Conservation (phyloP, 1,140 invertebrate genomes). For the Copidosoma floridanum region DNA sequence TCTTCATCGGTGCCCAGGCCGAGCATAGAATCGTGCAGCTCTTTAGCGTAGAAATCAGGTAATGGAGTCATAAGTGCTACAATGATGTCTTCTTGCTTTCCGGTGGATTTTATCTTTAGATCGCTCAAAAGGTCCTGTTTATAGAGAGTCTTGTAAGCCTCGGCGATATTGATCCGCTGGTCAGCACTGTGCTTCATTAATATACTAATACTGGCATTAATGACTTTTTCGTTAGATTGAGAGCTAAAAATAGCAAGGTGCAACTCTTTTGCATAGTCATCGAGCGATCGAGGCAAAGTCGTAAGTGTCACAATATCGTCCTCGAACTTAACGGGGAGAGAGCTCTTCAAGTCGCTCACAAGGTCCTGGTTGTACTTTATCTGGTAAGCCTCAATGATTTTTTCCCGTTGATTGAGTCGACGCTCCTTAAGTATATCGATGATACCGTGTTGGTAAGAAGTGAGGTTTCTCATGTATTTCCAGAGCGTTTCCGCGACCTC, state of each 20-base stretch:
- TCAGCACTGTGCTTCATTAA: conserved; percentile 81
- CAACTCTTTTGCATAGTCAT: too few species aligned
- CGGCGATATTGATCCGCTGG: conserved; percentile 86
- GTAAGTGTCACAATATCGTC: too few species aligned
- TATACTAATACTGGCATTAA: conserved; percentile 17
- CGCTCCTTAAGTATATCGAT: conserved; percentile 91
- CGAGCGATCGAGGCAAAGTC: too few species aligned
- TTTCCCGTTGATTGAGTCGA: too few species aligned
- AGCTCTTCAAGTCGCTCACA: too few species aligned
- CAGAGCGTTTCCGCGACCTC: conserved; percentile 83
- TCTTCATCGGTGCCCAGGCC: conserved; percentile 86
- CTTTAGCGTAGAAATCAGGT: conserved; percentile 89
- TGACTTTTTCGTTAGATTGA: too few species aligned
- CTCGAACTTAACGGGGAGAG: too few species aligned
- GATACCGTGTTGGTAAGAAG: conserved; percentile 89
- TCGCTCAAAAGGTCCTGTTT: conserved; percentile 90
- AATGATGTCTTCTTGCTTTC: conserved; percentile 85
- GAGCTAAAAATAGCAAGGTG: too few species aligned
- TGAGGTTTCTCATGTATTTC: conserved; percentile 93
- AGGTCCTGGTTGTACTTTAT: too few species aligned
- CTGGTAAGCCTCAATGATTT: too few species aligned
- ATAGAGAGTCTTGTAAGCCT: conserved; percentile 89
- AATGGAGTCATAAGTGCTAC: conserved; percentile 83
- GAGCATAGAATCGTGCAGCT: conserved; percentile 82
- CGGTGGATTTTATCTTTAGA: conserved; percentile 82